Percentiles rank a stretch among this genome's conserved stretches.
These are phyloP conservation scores for Philhelius pedissequus DNA, from an alignment of 2,888 invertebrate genomes.

Conservation along the genomic window DNA sequence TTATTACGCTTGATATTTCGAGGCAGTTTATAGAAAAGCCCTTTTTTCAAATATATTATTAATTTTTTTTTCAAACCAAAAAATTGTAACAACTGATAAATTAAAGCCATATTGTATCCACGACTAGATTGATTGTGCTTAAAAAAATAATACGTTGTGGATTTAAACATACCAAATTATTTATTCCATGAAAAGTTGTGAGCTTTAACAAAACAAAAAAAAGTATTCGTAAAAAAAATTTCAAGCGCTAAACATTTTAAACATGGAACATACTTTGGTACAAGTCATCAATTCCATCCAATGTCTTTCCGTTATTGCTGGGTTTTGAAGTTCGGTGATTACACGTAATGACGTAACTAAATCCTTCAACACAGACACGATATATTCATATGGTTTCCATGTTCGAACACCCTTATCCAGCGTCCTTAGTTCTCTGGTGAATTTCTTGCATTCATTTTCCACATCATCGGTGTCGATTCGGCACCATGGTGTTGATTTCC, in stretches of 20 bases:
- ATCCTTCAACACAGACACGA: conserved; percentile 92
- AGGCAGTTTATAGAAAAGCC: no score
- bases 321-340: conserved; percentile 96
- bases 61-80: no score
- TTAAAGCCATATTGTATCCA: no score
- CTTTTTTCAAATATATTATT: no score
- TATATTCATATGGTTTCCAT: conserved; percentile 88
- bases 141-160: neutral
- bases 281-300: conserved; percentile 97
- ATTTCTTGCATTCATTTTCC: conserved; percentile 97
- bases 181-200: conserved; percentile 68
- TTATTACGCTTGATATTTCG: no score
- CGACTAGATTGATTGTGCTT: no score
- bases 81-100: no score
- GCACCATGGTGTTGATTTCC: conserved; percentile 96
- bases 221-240: conserved; percentile 16
- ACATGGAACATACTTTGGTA: conserved; percentile 87
- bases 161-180: conserved; percentile 72
- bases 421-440: conserved; percentile 90
- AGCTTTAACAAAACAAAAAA: conserved; percentile 69
- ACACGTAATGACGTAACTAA: conserved; percentile 95
- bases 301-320: conserved; percentile 95
- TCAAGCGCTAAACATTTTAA: neutral
- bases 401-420: conserved; percentile 91
- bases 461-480: conserved; percentile 96